Conservation (phyloP, 2,888 invertebrate species). For the Zygothrica quintamaculata region DNA sequence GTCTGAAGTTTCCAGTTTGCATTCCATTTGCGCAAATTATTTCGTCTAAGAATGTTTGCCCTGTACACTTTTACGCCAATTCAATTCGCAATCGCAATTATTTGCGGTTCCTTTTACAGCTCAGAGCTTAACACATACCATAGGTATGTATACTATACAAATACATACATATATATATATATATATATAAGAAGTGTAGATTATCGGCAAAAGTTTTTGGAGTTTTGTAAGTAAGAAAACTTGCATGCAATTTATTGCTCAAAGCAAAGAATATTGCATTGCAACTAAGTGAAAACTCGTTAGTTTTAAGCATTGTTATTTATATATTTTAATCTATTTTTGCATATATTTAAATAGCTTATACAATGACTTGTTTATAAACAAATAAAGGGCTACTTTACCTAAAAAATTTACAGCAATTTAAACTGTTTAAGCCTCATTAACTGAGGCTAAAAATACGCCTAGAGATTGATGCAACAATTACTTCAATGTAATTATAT, state of each 20-base stretch:
- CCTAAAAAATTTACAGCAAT: no score
- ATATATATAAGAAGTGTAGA: constrained; percentile 1
- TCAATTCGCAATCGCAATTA: constrained; percentile 49
- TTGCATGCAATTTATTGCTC: constrained; percentile 38
- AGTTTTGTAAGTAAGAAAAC: constrained; percentile 9
- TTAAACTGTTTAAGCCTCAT: no score
- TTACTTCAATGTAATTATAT: no score
- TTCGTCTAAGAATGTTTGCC: constrained; percentile 50
- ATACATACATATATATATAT: constrained; percentile 6
- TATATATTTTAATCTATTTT: not conserved
- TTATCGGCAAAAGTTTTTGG: not conserved
- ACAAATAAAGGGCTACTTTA: no score
- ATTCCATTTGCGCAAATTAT: constrained; percentile 59
- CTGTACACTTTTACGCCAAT: constrained; percentile 16
- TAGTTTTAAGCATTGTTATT: not conserved
- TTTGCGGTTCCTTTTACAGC: constrained; percentile 43
- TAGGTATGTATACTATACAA: constrained; percentile 10
- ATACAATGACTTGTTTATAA: not conserved
- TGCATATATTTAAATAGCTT: not conserved
- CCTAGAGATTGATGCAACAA: no score
- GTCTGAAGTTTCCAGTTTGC: constrained; percentile 45
- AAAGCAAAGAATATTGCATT: constrained; percentile 1
- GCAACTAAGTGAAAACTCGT: constrained; percentile 17
- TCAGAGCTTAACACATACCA: not conserved
- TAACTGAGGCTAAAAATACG: no score